Percentiles rank a stretch among this genome's conserved stretches.
phyloP scores from a whole-genome alignment of 2,113 vertebrate genomes.

The Cavia porcellus region DNA sequence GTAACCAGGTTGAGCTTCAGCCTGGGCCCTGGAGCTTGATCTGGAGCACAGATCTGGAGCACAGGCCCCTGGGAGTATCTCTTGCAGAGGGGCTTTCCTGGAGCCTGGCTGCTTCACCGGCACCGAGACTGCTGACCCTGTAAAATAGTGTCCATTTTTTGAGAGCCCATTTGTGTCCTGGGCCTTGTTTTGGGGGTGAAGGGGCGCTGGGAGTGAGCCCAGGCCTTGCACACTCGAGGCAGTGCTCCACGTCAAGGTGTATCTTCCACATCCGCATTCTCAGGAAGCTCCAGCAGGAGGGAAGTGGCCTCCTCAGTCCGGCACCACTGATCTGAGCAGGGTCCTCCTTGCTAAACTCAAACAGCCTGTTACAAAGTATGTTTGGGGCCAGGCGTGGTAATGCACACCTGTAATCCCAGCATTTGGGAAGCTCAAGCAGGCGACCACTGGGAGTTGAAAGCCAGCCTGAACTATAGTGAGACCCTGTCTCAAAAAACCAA shows the following conservation, averaged over 20 bases:
- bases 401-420: background rate
- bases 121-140: background rate
- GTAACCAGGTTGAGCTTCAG: background rate
- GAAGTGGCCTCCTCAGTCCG: background rate
- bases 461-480: background rate
- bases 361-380: background rate
- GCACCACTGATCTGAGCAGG: background rate
- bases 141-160: no score
- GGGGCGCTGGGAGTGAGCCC: background rate
- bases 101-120: background rate
- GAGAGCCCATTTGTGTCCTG: background rate
- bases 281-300: background rate
- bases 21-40: background rate
- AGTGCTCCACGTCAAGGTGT: background rate
- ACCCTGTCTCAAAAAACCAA: background rate
- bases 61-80: background rate
- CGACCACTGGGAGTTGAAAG: no score
- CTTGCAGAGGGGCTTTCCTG: accelerated
- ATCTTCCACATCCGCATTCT: background rate
- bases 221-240: background rate
- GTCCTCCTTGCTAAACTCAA: background rate
- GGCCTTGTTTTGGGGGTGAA: background rate
- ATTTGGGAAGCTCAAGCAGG: background rate
- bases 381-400: background rate
- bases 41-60: background rate